A percentile compares a stretch with the other conserved stretches of the same genome.
phyloP scores from a whole-genome alignment of 2,797 vertebrate genomes.

The Selene dorsalis region DNA sequence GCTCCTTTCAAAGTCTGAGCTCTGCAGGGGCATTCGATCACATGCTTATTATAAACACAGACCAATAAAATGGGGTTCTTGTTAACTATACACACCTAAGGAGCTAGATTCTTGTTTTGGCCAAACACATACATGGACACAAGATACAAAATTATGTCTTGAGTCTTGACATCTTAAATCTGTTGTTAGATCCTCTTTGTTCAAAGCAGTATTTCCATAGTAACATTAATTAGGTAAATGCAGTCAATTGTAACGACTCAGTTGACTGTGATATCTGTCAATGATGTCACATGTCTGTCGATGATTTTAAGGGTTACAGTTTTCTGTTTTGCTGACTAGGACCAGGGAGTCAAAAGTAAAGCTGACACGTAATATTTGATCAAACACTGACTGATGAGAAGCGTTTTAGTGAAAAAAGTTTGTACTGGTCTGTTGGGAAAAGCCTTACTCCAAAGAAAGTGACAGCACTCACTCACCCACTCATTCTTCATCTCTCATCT shows the following conservation, averaged over 20 bases:
- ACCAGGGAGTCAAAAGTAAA: neutral
- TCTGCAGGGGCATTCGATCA: slow-evolving; percentile 5
- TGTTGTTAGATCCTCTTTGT: neutral
- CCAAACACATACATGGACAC: neutral
- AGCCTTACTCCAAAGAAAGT: too few relatives aligned
- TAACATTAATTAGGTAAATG: neutral
- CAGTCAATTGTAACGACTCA: neutral
- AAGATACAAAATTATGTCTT: neutral
- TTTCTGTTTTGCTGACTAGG: neutral
- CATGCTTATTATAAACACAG: slow-evolving; percentile 1
- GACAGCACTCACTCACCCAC: too few relatives aligned
- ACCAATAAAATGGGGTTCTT: neutral
- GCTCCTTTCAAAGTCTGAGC: slow-evolving; percentile 9
- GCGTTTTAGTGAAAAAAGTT: neutral
- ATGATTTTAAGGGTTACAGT: neutral
- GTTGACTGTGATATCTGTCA: neutral
- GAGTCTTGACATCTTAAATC: neutral
- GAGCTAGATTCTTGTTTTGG: neutral
- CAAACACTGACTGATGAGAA: neutral
- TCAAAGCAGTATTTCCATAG: neutral
- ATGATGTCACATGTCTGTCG: neutral
- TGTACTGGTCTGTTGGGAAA: too few relatives aligned
- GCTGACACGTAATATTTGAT: too few relatives aligned
- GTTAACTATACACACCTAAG: neutral
- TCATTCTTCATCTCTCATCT: too few relatives aligned